These are phyloP conservation scores for Limnephilus auricula DNA, from an alignment of 2,888 invertebrate genomes.

Conservation along the genomic window DNA sequence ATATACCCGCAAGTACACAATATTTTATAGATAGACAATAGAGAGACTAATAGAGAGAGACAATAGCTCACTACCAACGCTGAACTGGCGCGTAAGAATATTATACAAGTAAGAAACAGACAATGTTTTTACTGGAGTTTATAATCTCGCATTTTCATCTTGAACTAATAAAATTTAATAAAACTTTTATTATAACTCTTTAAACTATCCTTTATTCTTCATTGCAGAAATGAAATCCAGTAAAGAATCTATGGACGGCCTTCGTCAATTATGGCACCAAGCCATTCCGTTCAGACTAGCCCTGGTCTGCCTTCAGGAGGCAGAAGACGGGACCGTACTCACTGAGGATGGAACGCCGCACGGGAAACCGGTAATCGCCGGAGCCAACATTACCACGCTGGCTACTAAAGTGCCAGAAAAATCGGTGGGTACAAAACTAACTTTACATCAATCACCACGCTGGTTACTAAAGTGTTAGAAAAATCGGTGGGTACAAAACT, in stretches of 20 bases:
- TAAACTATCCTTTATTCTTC: not conserved
- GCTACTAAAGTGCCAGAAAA: conserved; percentile 62
- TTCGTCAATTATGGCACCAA: conserved; percentile 72
- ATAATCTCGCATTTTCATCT: too few relatives aligned
- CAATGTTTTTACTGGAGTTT: too few relatives aligned
- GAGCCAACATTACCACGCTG: conserved; percentile 74
- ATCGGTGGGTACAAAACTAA: not conserved
- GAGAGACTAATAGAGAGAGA: too few relatives aligned
- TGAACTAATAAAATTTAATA: too few relatives aligned
- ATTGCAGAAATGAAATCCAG: not conserved
- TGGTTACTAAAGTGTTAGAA: too few relatives aligned
- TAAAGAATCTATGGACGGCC: conserved; percentile 69
- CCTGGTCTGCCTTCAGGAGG: conserved; percentile 70
- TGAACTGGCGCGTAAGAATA: too few relatives aligned
- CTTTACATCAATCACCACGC: too few relatives aligned
- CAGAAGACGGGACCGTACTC: conserved; percentile 41
- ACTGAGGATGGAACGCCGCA: conserved; percentile 6
- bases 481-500: too few relatives aligned
- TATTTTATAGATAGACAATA: too few relatives aligned
- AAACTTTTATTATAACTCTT: not conserved
- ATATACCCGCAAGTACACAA: too few relatives aligned
- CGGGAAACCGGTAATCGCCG: conserved; percentile 69
- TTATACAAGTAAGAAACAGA: too few relatives aligned
- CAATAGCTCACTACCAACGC: too few relatives aligned
- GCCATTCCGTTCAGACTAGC: conserved; percentile 72